phyloP scores from a whole-genome alignment of 2,113 vertebrate species.

The Butorides virescens region DNA sequence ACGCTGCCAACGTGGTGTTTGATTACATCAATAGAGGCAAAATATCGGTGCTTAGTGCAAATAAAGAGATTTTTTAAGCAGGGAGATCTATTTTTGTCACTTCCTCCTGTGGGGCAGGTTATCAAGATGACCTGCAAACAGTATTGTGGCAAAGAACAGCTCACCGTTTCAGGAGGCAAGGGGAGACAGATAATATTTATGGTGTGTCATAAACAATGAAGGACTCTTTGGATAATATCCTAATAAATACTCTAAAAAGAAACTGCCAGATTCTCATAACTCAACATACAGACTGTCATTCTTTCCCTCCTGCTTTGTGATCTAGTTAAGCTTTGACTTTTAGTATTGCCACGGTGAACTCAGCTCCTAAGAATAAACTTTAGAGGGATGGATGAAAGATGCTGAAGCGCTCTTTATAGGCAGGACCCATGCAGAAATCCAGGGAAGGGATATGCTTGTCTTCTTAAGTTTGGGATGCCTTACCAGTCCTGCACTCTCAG shows the following conservation, averaged over 20 bases:
- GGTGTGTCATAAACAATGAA: constrained; percentile 23
- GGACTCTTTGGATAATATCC: constrained; percentile 42
- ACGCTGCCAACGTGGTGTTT: constrained; percentile 23
- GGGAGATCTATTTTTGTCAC: constrained; percentile 59
- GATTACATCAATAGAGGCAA: constrained; percentile 50
- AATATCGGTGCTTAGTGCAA: constrained; percentile 20
- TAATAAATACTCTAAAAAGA: constrained; percentile 37
- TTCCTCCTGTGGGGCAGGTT: constrained; percentile 55
- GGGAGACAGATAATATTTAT: constrained; percentile 37
- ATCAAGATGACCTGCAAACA: constrained; percentile 66
- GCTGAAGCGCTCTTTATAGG: neutral
- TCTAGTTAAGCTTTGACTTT: neutral
- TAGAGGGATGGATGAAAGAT: neutral
- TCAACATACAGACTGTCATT: neutral
- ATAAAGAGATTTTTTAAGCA: constrained; percentile 17
- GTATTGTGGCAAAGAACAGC: neutral
- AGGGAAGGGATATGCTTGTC: neutral
- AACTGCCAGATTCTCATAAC: neutral
- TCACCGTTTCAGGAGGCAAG: neutral
- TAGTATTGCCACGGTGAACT: neutral
- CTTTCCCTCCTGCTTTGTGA: neutral
- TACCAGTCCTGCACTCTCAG: neutral
- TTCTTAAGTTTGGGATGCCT: neutral
- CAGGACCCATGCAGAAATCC: neutral
- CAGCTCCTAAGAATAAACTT: neutral